A percentile compares a stretch with the other conserved stretches of the same genome.
Conservation (phyloP, 2,888 invertebrate genomes). For the Digitonthophagus gazella region DNA sequence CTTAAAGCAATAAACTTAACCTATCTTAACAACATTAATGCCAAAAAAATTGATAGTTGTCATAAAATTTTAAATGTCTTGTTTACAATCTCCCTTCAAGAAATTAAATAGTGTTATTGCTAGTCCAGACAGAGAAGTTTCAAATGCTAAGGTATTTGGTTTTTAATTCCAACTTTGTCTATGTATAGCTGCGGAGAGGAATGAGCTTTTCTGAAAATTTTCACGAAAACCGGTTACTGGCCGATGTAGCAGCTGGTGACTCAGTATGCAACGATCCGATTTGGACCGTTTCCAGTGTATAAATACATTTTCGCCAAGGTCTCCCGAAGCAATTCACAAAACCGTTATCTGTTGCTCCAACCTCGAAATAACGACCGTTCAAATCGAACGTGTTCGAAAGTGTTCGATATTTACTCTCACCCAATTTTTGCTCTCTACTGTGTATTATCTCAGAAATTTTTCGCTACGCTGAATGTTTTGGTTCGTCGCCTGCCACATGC, state of each 20-base stretch:
- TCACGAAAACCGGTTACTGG: conserved; percentile 31
- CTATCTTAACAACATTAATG: too few relatives aligned
- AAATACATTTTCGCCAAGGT: conserved; percentile 28
- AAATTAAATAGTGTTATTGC: conserved; percentile 30
- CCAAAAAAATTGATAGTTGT: background rate
- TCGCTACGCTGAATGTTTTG: background rate
- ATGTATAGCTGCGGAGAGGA: background rate
- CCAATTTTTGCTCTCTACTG: background rate
- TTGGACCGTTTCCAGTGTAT: conserved; percentile 32
- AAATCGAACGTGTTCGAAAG: background rate
- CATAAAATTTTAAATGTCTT: background rate
- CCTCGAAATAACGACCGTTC: background rate
- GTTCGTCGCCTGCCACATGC: background rate
- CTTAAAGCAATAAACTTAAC: too few relatives aligned
- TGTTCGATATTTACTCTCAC: background rate
- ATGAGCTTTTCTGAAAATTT: conserved; percentile 19
- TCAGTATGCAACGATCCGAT: conserved; percentile 31
- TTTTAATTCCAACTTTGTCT: background rate
- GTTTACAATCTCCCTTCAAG: conserved; percentile 10
- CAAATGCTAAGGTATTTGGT: conserved; percentile 34
- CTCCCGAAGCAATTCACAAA: conserved; percentile 17
- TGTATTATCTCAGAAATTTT: background rate
- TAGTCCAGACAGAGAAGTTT: conserved; percentile 31
- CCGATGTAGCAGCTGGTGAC: conserved; percentile 30
- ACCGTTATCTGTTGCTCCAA: conserved; percentile 5